Evolutionary conservation across 2,113 vertebrate species (phyloP).

Genomic region (Alethe diademata): DNA sequence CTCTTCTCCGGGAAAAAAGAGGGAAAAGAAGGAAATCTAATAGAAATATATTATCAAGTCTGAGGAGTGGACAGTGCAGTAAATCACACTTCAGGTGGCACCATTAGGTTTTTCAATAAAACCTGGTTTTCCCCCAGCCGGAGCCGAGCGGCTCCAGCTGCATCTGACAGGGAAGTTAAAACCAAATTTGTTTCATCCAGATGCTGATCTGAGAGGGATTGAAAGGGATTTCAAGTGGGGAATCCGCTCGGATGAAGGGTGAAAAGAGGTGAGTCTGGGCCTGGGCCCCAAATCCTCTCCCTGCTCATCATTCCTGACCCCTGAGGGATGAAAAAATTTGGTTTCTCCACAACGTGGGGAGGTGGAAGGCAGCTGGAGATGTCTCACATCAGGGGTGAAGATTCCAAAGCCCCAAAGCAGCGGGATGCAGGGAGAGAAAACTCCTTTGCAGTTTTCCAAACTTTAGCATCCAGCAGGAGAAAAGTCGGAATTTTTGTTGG

Average conservation of each 20-base stretch:
- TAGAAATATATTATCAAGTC: constrained; percentile 43
- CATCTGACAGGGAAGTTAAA: neutral
- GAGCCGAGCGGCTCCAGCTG: neutral
- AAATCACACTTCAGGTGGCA: constrained; percentile 42
- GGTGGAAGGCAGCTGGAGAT: neutral
- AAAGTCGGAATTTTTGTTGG: neutral
- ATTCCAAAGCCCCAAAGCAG: neutral
- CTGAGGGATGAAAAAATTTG: neutral
- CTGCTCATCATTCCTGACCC: rapidly evolving
- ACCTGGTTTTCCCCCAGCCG: neutral
- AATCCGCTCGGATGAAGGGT: neutral
- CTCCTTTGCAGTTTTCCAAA: neutral
- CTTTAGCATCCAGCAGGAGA: neutral
- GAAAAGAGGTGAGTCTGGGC: neutral
- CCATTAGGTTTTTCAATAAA: constrained; percentile 33
- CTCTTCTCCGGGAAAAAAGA: neutral
- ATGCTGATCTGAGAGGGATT: neutral
- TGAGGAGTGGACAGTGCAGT: neutral
- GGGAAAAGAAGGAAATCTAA: constrained; percentile 27
- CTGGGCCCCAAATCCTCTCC: neutral
- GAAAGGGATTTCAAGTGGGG: neutral
- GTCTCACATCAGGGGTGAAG: neutral
- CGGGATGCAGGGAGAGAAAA: rapidly evolving
- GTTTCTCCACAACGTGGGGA: rapidly evolving
- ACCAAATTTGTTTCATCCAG: neutral